Evolutionary conservation across 1,140 invertebrate species (phyloP), one percentile per base, ranked within the genome.

Genomic region (Cecropterus lyciades): DNA sequence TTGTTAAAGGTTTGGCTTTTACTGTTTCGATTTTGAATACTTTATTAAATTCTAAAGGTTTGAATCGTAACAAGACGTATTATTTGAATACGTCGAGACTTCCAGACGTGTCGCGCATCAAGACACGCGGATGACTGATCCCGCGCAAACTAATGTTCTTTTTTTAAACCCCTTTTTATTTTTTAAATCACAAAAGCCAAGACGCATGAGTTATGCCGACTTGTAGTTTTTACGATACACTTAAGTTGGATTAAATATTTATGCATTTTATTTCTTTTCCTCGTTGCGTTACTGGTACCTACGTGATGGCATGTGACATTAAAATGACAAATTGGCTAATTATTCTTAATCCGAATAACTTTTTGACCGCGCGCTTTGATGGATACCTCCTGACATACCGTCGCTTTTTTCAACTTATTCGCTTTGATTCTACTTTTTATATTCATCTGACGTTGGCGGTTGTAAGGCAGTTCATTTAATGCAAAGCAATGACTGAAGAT

Each of bases 271-370:
- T 85, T 80, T 59, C 70, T 81, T 84, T 79, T 72, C 27, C 7
- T 30, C 66, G 68, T 57, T 56, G 69, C 75, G 46, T 24, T 79
- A 69, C 20, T 20, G 20, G 20, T 64, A 72, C 76, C 69, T 75
- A 88, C 87, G 87, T 90, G 89, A 85, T 85, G 89, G 87, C 86
- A 90, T 92, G 86, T 89, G 85, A 89, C 89, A 90, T 91, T 88
- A 87, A 90, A 90, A 92, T 92, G 87, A 92, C 79, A 88, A 90
- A 92, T 92, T 84, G 82, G 83, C 85, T 90, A 92, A 92, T 92
- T 92, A 92, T 89, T 87, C 84, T 88, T 84, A 85, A 89, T 92
- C 86, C 80, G 78, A 48, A 65, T 82, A 73, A 82, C 73, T 70
- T 59, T 76, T 76, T 78, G 75, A 77, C 51, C 67, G 70, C 72